Base-by-base conservation (phyloP, 2,888 invertebrate genomes). In the Morpho deidamia region DNA sequence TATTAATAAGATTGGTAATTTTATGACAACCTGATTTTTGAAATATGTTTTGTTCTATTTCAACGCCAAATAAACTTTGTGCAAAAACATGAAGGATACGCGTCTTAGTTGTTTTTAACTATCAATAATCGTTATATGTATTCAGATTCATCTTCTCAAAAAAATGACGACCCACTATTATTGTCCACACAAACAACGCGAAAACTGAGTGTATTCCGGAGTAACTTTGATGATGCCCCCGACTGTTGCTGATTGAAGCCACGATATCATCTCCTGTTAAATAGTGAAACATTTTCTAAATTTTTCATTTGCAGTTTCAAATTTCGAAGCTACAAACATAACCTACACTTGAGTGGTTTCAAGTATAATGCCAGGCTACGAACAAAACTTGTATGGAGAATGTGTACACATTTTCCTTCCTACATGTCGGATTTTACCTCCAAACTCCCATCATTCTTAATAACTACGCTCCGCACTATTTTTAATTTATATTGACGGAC, bases 281-380 rank as follows among this genome's bases (percentile, higher is more conserved):
- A 52, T 49, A 53, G 52, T 49, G 45, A 44, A 53, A 14, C 40
- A 47, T 50, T 54, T 58, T 43, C 52, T 58, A 55, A 61, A 60
- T 58, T 58, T 61, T 61, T 61, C 60, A 60, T 61, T 61, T 60
- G 58, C 60, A 49, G 52, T 61, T 61, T 61, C 58, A 61, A 61
- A 60, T 60, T 61, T 51, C 52, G 56, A 50, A 54, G 41, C 47
- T 56, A 52, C 53, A 57, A 61, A 52, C 51, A 42, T 46, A 60
- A 47, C 60, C n/a, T 54, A 54, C 60, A 60, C 56, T 60, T 58
- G 60, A 61, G 57, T 60, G 61, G 41, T 46, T 56, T 53, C 54
- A 54, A 56, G 57, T 51, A 50, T 50, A 59, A 54, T 51, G 44
- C 49, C 51, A 49, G 50, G 43, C 53, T 51, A 37, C 44, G 47